phyloP scores from a whole-genome alignment of 2,888 invertebrate species.

The Meloe dianella region DNA sequence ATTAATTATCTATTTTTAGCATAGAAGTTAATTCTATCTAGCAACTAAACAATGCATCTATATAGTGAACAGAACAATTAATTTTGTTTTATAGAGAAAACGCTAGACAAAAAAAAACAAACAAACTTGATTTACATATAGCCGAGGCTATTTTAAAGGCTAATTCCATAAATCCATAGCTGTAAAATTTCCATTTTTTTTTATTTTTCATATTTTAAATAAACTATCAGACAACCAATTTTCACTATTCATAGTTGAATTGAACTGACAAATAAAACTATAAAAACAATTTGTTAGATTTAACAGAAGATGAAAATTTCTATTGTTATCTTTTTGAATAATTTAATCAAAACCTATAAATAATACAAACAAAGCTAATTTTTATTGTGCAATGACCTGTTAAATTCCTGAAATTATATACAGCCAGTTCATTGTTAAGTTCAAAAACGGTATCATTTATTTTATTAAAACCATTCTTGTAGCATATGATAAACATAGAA shows the following conservation, averaged over 20 bases:
- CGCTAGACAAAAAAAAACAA: not conserved
- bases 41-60: not conserved
- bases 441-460: slow-evolving; percentile 16
- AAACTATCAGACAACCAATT: not conserved
- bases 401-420: not conserved
- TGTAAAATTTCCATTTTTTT: slow-evolving; percentile 5
- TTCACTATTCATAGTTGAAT: not conserved
- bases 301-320: not conserved
- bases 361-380: slow-evolving; percentile 1
- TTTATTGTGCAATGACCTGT: slow-evolving; percentile 9
- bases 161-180: slow-evolving; percentile 1
- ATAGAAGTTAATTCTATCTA: not conserved
- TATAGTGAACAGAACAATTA: not conserved
- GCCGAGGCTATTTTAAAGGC: not conserved
- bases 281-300: not conserved
- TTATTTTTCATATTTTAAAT: too few relatives aligned
- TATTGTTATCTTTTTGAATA: slow-evolving; percentile 6
- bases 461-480: not conserved
- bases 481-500: not conserved
- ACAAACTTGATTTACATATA: not conserved
- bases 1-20: slow-evolving; percentile 11
- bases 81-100: not conserved
- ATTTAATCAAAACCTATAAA: not conserved
- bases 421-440: slow-evolving; percentile 15
- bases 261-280: slow-evolving; percentile 2